Conservation (phyloP, 2,888 invertebrate species). For the Caenorhabditis sulstoni region DNA sequence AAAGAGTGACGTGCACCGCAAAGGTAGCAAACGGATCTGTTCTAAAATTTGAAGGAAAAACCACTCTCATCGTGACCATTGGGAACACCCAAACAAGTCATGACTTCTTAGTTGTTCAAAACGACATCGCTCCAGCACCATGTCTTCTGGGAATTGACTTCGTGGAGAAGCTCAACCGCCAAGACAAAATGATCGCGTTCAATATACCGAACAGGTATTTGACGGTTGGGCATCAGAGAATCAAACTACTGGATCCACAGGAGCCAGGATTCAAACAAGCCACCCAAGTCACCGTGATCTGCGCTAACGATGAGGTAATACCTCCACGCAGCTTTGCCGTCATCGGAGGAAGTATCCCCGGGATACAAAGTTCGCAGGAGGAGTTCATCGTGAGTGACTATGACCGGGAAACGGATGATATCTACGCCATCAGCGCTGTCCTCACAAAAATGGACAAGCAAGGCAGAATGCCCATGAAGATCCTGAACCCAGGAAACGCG, state of each 20-base stretch:
- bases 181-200: constrained; percentile 13
- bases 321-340: not conserved
- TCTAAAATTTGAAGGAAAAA: constrained; percentile 8
- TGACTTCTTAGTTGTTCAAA: not conserved
- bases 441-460: not conserved
- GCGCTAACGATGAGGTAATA: constrained; percentile 6
- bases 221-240: not conserved
- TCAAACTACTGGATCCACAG: constrained; percentile 4
- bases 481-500: constrained; percentile 7
- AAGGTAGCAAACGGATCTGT: constrained; percentile 16
- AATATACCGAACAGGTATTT: not conserved
- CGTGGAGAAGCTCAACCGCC: constrained; percentile 3
- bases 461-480: not conserved
- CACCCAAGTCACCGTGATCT: not conserved
- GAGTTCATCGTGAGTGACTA: not conserved
- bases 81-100: constrained; percentile 10
- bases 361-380: not conserved
- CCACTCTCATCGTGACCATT: not conserved
- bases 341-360: not conserved
- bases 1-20: not conserved
- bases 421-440: not conserved
- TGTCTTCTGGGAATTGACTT: constrained; percentile 35
- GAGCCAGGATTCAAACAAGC: not conserved
- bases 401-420: constrained; percentile 7
- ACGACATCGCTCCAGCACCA: constrained; percentile 25